Evolutionary conservation across 2,113 vertebrate genomes (phyloP).

Genomic region (Zosterops borbonicus): DNA sequence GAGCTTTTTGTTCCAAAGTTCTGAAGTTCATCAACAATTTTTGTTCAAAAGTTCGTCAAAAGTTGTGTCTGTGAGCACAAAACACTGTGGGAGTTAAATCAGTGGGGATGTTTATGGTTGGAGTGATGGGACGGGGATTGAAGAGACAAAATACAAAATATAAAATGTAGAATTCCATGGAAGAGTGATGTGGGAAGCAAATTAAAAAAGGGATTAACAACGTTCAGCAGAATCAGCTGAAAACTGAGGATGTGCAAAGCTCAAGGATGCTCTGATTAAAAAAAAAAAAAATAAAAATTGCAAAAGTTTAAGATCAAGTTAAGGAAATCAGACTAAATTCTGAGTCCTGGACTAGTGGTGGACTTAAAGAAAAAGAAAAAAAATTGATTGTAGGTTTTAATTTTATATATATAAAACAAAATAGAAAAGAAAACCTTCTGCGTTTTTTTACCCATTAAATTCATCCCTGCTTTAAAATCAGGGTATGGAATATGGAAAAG

Average conservation of each 20-base stretch:
- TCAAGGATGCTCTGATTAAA: neutral
- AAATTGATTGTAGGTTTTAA: neutral
- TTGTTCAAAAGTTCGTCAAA: neutral
- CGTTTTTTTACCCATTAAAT: neutral
- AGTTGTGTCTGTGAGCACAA: neutral
- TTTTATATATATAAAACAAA: no score
- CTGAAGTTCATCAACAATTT: no score
- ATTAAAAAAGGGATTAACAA: neutral
- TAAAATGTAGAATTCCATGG: fast-evolving
- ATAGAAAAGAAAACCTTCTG: neutral
- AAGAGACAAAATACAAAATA: neutral
- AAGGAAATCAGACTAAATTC: neutral
- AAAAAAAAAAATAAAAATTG: neutral
- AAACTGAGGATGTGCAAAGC: fast-evolving
- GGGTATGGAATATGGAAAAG: neutral
- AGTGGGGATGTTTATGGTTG: fast-evolving
- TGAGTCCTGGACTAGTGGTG: neutral
- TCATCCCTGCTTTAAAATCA: neutral
- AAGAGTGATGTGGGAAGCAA: neutral
- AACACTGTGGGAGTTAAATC: neutral
- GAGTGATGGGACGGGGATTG: neutral
- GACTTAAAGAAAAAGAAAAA: neutral
- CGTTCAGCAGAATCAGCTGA: neutral
- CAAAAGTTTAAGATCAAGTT: neutral
- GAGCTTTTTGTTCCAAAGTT: no score